phyloP scores from a whole-genome alignment of 2,888 invertebrate genomes.

The Drosophila limbata region DNA sequence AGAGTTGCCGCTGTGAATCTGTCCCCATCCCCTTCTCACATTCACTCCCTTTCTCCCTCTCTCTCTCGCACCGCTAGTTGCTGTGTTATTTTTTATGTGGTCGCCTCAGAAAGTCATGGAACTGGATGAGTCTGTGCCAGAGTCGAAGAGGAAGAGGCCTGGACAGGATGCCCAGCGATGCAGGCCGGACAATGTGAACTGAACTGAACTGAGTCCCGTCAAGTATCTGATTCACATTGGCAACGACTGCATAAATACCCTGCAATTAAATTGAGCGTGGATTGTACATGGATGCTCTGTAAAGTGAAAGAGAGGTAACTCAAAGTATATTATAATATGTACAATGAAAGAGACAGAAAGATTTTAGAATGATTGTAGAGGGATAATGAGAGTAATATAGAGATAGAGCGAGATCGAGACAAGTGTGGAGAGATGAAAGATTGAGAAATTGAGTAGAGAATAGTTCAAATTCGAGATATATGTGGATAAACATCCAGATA shows the following conservation, averaged over 20 bases:
- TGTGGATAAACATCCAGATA: too few species aligned
- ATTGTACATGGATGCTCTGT: neutral
- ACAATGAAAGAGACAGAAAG: too few species aligned
- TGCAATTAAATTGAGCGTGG: neutral
- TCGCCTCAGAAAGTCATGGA: constrained; percentile 21
- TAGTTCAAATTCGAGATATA: neutral
- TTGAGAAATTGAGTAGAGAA: neutral
- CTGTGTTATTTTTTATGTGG: constrained; percentile 57
- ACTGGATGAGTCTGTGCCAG: constrained; percentile 15
- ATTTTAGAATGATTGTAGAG: too few species aligned
- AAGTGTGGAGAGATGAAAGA: neutral
- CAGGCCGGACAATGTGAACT: constrained; percentile 29
- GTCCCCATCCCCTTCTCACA: neutral
- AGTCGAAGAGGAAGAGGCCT: neutral
- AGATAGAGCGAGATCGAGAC: neutral
- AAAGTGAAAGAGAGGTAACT: neutral
- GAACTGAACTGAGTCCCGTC: constrained; percentile 1
- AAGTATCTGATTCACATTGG: neutral
- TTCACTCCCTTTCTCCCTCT: neutral
- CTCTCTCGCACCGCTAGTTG: neutral
- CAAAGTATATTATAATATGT: neutral
- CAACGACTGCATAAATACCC: constrained; percentile 18
- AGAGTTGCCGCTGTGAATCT: constrained; percentile 6
- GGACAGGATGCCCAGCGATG: constrained; percentile 25
- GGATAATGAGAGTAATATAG: too few species aligned